Base-by-base conservation (phyloP, 2,888 invertebrate species). In the Chymomyza caudatula region DNA sequence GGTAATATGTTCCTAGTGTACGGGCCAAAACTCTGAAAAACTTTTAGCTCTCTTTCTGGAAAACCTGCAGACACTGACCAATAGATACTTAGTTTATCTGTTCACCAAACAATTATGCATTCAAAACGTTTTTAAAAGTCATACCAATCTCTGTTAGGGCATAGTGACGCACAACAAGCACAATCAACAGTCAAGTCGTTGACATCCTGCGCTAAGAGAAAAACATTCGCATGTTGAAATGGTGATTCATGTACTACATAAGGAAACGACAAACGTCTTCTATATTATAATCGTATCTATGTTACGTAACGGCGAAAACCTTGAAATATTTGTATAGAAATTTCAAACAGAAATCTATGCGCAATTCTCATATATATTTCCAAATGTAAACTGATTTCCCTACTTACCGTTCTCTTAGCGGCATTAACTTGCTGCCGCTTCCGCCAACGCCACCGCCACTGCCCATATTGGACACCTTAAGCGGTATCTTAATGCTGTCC, bases 401-500 rank as follows among this genome's bases (percentile, higher is more conserved):
- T 25, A 87, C 89, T 88, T 90, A 94, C 94, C 94, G 93, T 86
- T 94, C 94, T 84, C 93, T 92, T 76, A 92, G 91, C 52, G 91
- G 91, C 76, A 90, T 82, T 55, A 88, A 76, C 62, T 88, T 88
- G 25, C 78, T 65, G 51, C 71, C 76, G 44, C 84, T 81, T 43
- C 62, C 67, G 20, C 72, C 76, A 4, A 74, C 66, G 59, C 74
- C 78, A 56, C 74, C 67, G 63, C 78, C 79, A 57, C 63, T 87
- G 69, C 88, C 88, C 81, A 88, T 76, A 87, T 88, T 87, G 63
- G 91, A 85, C 63, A 89, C 88, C 90, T 94, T 95, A 44, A 93
- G 91, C 58, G 95, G 94, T 74, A 94, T 94, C 78, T 93, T 91
- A 54, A 93, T 90, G 85, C 93, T 92, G 85, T 95, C 95, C 1